Base-by-base conservation (phyloP, 2,797 vertebrate species). In the Eptatretus atami region DNA sequence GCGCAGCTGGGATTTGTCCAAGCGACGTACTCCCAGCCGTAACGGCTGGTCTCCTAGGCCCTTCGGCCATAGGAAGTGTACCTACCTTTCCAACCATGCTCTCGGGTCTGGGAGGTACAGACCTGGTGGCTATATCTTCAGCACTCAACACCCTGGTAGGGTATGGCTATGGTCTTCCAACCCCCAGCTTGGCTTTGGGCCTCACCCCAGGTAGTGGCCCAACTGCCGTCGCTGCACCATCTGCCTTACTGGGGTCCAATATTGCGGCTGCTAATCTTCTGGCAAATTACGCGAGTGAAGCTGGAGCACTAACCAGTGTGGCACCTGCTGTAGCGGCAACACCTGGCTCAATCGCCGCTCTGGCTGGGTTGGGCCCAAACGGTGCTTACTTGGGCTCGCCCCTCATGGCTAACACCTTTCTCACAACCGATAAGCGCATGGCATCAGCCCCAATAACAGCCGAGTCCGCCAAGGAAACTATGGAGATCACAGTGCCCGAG, bases 121-220 rank as follows among this genome's bases (percentile, higher is more conserved):
- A 61, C 57, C 78, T 82, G 74, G 80, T 82, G 65, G 79, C 79
- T 75, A 82, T 82, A 77, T 81, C 80, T 76, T 82, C 80, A 73
- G 80, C 80, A 77, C 80, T 82, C 78, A 81, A 81, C 69, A 81
- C 80, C 12, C 75, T 81, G 77, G 80, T 79, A 77, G 81, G 79
- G 77, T 81, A 82, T 65, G 80, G 80, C 76, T 82, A 82, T 75
- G 81, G 81, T 78, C 79, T 82, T 72, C 81, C 81, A 72, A 81
- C 80, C 55, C 72, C 81, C 76, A 79, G 80, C 71, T 25, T 61
- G 57, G 25, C 57, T 25, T 73, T 82, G 78, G 80, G 80, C 71
- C 74, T 82, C 71, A 82, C 79, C 73, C 79, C 80, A 74, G 81
- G 80, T 73, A 79, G 79, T 74, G 80, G 80, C 70, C 80, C 80